phyloP scores from a whole-genome alignment of 2,113 vertebrate genomes.

The Sphyrna mokarran region DNA sequence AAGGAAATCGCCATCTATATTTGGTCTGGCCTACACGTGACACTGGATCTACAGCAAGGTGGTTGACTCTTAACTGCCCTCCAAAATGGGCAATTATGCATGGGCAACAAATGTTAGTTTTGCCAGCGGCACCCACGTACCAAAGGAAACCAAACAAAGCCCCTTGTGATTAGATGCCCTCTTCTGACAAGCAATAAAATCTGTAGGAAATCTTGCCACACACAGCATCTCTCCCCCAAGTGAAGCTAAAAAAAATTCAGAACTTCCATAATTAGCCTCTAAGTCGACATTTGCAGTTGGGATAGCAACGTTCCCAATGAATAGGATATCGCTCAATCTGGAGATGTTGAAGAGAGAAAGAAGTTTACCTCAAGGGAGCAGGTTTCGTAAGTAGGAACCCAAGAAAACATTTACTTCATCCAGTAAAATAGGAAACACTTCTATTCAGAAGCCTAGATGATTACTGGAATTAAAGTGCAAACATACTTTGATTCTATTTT shows the following conservation, averaged over 20 bases:
- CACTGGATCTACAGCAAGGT: too few species aligned
- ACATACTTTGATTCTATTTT: neutral
- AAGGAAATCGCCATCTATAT: too few species aligned
- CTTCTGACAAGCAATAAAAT: neutral
- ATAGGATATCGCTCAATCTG: neutral
- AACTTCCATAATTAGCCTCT: neutral
- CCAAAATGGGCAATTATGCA: too few species aligned
- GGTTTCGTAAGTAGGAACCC: neutral
- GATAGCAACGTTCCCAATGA: neutral
- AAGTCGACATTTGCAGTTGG: neutral
- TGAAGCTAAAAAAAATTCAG: neutral
- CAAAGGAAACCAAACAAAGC: too few species aligned
- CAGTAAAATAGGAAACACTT: neutral
- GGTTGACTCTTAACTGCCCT: too few species aligned
- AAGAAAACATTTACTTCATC: neutral
- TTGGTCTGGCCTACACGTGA: too few species aligned
- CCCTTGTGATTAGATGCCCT: neutral
- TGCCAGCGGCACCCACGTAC: too few species aligned
- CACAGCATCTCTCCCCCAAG: too few species aligned
- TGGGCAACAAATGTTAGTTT: too few species aligned
- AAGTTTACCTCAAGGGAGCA: neutral
- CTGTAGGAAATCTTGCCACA: neutral
- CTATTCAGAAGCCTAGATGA: neutral
- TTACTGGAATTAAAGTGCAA: neutral
- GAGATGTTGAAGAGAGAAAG: neutral